These are phyloP conservation scores for Dipodomys merriami DNA, from an alignment of 2,113 vertebrate genomes.

Conservation along the genomic window DNA sequence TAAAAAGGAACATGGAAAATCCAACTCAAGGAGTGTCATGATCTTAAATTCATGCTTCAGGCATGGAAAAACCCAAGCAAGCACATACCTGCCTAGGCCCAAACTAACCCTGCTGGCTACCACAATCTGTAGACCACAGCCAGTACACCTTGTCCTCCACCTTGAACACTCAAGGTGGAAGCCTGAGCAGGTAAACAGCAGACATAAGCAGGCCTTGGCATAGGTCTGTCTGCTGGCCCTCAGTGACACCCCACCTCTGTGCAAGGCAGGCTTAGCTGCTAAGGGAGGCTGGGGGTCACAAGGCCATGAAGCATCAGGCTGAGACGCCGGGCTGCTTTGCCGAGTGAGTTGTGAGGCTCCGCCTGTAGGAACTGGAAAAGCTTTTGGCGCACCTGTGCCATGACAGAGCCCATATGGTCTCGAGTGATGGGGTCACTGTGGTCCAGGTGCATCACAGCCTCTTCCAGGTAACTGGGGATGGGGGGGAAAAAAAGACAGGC, in stretches of 20 bases:
- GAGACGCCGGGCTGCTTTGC: conserved; percentile 94
- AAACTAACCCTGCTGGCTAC: conserved; percentile 66
- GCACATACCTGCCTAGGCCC: conserved; percentile 69
- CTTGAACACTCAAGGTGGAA: neutral
- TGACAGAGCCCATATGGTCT: conserved; percentile 97
- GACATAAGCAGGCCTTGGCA: conserved; percentile 24
- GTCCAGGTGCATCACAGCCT: conserved; percentile 97
- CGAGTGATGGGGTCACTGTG: conserved; percentile 95
- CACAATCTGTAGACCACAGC: conserved; percentile 45
- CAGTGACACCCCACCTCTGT: neutral
- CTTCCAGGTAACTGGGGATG: conserved; percentile 93
- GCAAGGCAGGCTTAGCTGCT: conserved; percentile 72
- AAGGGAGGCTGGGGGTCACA: conserved; percentile 89
- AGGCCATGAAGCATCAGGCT: conserved; percentile 98
- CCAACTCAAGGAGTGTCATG: conserved; percentile 73
- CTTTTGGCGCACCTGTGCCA: conserved; percentile 95
- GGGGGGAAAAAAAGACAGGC: conserved; percentile 5
- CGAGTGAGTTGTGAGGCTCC: conserved; percentile 91
- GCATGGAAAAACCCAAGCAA: conserved; percentile 70
- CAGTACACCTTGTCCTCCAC: neutral
- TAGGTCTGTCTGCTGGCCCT: conserved; percentile 54
- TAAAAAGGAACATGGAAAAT: conserved; percentile 87
- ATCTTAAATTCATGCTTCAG: conserved; percentile 71
- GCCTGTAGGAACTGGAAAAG: conserved; percentile 95
- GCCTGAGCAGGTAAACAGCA: conserved; percentile 41